Evolutionary conservation across 2,888 invertebrate genomes (phyloP), one percentile per base, ranked within the genome.

Genomic region (Falcaria lacertinaria): DNA sequence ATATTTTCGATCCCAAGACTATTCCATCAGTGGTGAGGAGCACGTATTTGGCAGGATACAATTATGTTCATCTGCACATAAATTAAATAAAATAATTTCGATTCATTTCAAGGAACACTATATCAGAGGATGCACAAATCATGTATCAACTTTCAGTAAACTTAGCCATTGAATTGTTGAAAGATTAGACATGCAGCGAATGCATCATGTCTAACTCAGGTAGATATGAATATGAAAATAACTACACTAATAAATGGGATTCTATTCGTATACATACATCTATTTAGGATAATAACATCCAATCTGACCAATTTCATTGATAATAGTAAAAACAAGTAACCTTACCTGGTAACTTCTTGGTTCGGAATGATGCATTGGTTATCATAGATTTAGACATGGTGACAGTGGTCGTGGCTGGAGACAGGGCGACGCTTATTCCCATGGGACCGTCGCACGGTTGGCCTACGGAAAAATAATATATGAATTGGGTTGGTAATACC

Each of bases 301-400:
- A 28, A 28, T 11, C 3, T 11, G 11, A 28, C 1, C n/a, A n/a
- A n/a, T n/a, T n/a, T n/a, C n/a, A n/a, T n/a, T n/a, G n/a, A n/a
- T n/a, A n/a, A n/a, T n/a, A n/a, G n/a, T n/a, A n/a, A n/a, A n/a
- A n/a, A n/a, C n/a, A n/a, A n/a, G n/a, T 28, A 11, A 40, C 45
- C 86, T 90, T 86, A 95, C 96, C 96, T 88, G 98, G 98, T 68
- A 99, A 91, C 81, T 98, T 98, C 87, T 97, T 98, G 54, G 98
- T 97, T 56, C 98, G 93, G 90, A 99, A 98, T 58, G 98, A 98
- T 54, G 99, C 98, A 85, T 98, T 99, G 25, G 98, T 99, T 56
- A 99, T 98, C 94, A 98, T 97, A 6, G 97, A 96, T 81, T 98
- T 98, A 0, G 95, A 94, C 64, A 96, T 93, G 2, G 93, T 93